A percentile compares a stretch with the other conserved stretches of the same genome.
phyloP scores from a whole-genome alignment of 2,888 invertebrate genomes.

The Cordylochernes scorpioides region DNA sequence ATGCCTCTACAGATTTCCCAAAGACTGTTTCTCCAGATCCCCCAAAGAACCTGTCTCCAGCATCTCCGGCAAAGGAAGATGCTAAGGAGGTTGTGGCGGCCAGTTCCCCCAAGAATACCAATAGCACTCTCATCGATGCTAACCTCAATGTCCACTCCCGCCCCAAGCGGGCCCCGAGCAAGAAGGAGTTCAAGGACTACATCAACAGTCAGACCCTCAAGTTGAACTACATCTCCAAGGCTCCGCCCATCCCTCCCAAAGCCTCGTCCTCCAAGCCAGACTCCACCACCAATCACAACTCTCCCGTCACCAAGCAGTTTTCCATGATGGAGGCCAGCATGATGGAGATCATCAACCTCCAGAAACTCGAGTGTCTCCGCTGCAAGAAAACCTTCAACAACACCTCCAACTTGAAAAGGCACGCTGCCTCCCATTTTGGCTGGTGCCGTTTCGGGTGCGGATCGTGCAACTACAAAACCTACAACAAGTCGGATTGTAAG shows the following conservation, averaged over 20 bases:
- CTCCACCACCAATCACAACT: not conserved
- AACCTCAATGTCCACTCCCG: constrained; percentile 6
- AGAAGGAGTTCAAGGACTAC: constrained; percentile 12
- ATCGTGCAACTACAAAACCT: constrained; percentile 27
- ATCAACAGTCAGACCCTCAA: constrained; percentile 9
- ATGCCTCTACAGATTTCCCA: no score
- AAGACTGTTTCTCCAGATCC: no score
- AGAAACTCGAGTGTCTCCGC: constrained; percentile 17
- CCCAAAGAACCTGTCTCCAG: constrained; percentile 12
- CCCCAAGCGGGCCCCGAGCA: constrained; percentile 13
- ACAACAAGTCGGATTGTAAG: constrained; percentile 10
- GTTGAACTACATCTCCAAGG: constrained; percentile 1
- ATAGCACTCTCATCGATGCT: not conserved
- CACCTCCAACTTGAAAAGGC: constrained; percentile 38
- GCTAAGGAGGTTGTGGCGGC: no score
- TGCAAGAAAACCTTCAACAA: constrained; percentile 17
- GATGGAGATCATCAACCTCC: constrained; percentile 17
- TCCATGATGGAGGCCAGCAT: constrained; percentile 15
- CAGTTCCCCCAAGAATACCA: no score
- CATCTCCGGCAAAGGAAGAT: constrained; percentile 14
- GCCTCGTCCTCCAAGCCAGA: not conserved
- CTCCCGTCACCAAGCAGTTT: constrained; percentile 2
- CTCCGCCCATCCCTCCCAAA: not conserved
- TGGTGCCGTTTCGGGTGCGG: constrained; percentile 48
- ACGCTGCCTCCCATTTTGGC: constrained; percentile 38